Evolutionary conservation across 2,888 invertebrate species (phyloP), one percentile per base, ranked within the genome.

Genomic region (Steinernema carpocapsae): DNA sequence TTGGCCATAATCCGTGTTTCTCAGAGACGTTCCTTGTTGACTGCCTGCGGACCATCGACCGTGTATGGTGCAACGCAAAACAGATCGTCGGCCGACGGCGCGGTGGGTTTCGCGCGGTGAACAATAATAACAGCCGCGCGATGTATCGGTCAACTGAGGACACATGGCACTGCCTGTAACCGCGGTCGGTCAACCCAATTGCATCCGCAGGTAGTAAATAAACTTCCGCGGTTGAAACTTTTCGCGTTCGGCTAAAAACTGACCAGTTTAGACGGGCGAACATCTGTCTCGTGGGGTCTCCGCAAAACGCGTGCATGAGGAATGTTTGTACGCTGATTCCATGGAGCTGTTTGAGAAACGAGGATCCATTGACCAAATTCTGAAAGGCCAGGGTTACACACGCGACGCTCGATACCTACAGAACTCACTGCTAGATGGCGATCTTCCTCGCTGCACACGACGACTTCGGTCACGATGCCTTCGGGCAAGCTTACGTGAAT

Each of bases 301-400:
- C 80, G 48, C 82, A 83, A 56, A 80, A 80, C 37, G 80, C 80
- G 48, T 80, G 77, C 45, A 80, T 52, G 46, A 79, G 32, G 24
- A 80, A 64, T 29, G 76, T 81, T 43, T 83, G 80, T 6, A 79
- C 78, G 0, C 80, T 82, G 64, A 83, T 80, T 14, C 80, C 80
- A 19, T 83, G 74, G 56, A 80, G 73, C 24, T 64, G 46, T 42
- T 74, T 72, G 19, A 80, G 46, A 14, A 82, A 64, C 14, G 64
- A 64, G 17, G 64, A 64, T 29, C 64, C 64, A 12, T 32, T 12
- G 17, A 6, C 64, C 37, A 64, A 32, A n/a, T 64, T 64, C 64
- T 64, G 19, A 64, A 64, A 6, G 10, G 26, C 17, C 14, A 32
- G 7, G 64, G 12, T 64, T 32, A 26, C 22, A 4, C n/a, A n/a